Evolutionary conservation across 1,140 invertebrate species (phyloP).

Genomic region (Heliothis virescens): DNA sequence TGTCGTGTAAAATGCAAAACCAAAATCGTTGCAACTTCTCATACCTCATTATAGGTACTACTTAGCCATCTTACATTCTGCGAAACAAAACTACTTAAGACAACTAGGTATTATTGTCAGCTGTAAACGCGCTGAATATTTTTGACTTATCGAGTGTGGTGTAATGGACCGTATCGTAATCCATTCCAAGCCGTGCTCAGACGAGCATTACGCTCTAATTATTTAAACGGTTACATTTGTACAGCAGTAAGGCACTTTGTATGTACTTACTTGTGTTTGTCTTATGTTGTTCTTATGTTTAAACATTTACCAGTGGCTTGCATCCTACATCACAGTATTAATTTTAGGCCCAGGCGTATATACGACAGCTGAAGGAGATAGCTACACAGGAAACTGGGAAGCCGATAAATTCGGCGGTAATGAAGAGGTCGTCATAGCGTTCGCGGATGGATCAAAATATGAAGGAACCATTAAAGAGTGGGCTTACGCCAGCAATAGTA

Average conservation of each 20-base stretch:
- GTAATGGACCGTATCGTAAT: conserved; percentile 69
- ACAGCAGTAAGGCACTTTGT: background rate
- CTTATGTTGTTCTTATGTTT: conserved; percentile 18
- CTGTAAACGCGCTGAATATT: conserved; percentile 8
- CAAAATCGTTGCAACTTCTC: background rate
- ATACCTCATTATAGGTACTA: background rate
- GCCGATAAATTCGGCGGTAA: conserved; percentile 65
- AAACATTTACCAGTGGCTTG: background rate
- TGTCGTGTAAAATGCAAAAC: conserved; percentile 20
- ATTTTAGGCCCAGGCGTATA: conserved; percentile 73
- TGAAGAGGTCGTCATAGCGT: conserved; percentile 67
- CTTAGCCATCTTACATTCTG: background rate
- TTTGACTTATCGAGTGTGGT: conserved; percentile 48
- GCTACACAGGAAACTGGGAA: conserved; percentile 74
- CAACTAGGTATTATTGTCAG: background rate
- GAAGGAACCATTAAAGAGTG: conserved; percentile 74
- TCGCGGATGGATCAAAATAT: conserved; percentile 69
- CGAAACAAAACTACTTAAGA: conserved; percentile 21
- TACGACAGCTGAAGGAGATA: conserved; percentile 78
- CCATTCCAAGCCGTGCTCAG: conserved; percentile 64
- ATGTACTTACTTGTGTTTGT: background rate
- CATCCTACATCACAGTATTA: background rate
- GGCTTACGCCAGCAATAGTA: conserved; percentile 67
- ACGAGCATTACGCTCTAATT: conserved; percentile 68
- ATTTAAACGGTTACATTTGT: conserved; percentile 58